A percentile compares a stretch with the other conserved stretches of the same genome.
Evolutionary conservation across 2,888 invertebrate genomes (phyloP).

Genomic region (Leucania comma): DNA sequence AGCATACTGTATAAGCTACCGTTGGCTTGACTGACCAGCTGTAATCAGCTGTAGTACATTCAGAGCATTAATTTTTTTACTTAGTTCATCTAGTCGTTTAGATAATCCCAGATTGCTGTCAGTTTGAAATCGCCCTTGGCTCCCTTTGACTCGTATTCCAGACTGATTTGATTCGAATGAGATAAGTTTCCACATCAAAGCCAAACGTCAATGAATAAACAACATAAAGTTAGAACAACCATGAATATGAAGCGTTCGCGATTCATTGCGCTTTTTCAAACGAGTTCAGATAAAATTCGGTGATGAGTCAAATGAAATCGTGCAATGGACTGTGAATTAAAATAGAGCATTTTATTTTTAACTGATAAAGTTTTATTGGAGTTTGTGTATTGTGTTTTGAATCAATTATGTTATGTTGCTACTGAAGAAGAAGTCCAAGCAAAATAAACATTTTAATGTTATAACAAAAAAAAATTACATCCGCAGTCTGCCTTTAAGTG

Average conservation of each 20-base stretch:
- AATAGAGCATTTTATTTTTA: constrained; percentile 31
- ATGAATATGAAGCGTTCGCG: constrained; percentile 55
- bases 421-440: neutral
- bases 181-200: constrained; percentile 48
- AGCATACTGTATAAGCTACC: neutral
- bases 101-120: neutral
- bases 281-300: constrained; percentile 44
- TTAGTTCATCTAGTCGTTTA: too few species aligned
- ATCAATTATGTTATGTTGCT: neutral
- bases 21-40: too few species aligned
- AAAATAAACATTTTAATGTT: neutral
- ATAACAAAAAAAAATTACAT: too few species aligned
- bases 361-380: constrained; percentile 20
- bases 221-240: constrained; percentile 44
- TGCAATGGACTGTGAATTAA: constrained; percentile 55
- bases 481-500: too few species aligned
- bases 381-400: constrained; percentile 1
- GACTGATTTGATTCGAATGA: constrained; percentile 51
- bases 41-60: too few species aligned
- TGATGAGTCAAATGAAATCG: constrained; percentile 50
- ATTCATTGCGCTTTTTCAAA: constrained; percentile 58
- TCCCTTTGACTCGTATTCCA: constrained; percentile 23
- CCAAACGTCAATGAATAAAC: constrained; percentile 46
- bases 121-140: constrained; percentile 4
- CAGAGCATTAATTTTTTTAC: too few species aligned